Conservation (phyloP, 2,113 vertebrate species). For the Ictalurus punctatus region DNA sequence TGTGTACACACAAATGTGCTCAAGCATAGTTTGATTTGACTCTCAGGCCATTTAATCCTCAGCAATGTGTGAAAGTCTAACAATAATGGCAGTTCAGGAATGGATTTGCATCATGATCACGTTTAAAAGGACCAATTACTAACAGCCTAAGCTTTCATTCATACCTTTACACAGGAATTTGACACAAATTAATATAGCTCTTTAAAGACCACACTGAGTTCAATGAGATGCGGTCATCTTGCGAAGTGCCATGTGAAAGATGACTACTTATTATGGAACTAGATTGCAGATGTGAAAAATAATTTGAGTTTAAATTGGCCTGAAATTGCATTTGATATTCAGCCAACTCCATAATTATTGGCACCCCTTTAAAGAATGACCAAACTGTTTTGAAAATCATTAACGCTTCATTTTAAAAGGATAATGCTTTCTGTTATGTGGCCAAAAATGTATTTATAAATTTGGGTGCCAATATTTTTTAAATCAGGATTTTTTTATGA, state of each 20-base stretch:
- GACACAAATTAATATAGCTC: background rate
- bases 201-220: background rate
- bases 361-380: background rate
- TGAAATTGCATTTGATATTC: background rate
- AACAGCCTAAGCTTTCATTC: background rate
- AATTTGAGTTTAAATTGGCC: background rate
- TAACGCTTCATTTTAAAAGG: background rate
- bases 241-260: background rate
- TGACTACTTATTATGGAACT: background rate
- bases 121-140: constrained; percentile 31
- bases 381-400: background rate
- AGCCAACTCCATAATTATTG: background rate
- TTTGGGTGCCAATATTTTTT: background rate
- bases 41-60: constrained; percentile 26
- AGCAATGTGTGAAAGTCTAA: background rate
- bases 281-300: background rate
- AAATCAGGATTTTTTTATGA: background rate
- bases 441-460: background rate
- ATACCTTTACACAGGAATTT: background rate
- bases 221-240: background rate
- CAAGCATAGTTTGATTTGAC: constrained; percentile 38
- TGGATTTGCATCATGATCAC: background rate
- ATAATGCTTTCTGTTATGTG: background rate
- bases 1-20: background rate
- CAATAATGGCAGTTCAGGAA: constrained; percentile 19